Conservation (phyloP, 2,113 vertebrate genomes). For the Mesitornis unicolor region DNA sequence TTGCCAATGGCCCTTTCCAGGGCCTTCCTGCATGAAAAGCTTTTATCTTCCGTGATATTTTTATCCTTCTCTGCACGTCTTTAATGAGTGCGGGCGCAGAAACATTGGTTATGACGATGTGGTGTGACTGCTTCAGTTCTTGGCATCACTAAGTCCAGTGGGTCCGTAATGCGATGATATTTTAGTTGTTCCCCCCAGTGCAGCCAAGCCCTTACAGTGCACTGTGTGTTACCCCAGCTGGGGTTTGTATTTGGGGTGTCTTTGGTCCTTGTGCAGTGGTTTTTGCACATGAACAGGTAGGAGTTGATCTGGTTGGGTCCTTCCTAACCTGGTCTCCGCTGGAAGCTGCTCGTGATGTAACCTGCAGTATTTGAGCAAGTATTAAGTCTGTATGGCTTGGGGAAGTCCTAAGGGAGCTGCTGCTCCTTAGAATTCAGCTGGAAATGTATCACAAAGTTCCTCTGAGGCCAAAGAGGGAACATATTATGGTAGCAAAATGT, state of each 20-base stretch:
- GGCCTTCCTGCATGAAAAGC: neutral
- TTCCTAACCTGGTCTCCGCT: neutral
- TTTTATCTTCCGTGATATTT: neutral
- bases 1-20: neutral
- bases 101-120: neutral
- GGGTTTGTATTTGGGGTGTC: neutral
- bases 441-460: neutral
- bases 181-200: neutral
- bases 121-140: neutral
- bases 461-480: neutral
- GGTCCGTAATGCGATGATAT: accelerated
- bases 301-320: neutral
- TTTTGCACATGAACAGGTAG: neutral
- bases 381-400: neutral
- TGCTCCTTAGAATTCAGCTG: neutral
- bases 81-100: neutral
- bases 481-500: neutral
- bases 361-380: neutral
- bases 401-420: neutral
- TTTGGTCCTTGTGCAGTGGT: neutral
- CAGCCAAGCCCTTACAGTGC: neutral
- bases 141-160: neutral
- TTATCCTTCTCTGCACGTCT: accelerated
- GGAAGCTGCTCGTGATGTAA: neutral
- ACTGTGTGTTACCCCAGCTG: neutral